A percentile compares a stretch with the other conserved stretches of the same genome.
phyloP scores from a whole-genome alignment of 2,888 invertebrate genomes.

The Scaptomyza flava region DNA sequence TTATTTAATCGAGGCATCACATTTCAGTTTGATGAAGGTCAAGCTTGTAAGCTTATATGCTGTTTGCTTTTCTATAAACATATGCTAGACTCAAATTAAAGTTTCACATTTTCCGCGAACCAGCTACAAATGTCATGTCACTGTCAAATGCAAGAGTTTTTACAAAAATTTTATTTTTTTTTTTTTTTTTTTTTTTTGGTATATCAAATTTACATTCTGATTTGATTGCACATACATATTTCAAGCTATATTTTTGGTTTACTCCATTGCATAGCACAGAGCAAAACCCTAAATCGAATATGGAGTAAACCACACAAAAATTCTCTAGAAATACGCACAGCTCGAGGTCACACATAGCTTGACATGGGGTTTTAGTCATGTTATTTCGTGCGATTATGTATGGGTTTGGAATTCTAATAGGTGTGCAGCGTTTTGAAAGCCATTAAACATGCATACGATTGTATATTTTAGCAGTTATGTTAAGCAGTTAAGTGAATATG shows the following conservation, averaged over 20 bases:
- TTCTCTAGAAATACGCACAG: background rate
- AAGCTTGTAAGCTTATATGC: slow-evolving; percentile 5
- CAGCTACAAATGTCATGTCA: slow-evolving; percentile 38
- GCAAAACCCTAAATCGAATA: background rate
- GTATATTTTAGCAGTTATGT: background rate
- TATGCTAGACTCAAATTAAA: slow-evolving; percentile 25
- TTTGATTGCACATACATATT: slow-evolving; percentile 25
- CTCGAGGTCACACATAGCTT: background rate
- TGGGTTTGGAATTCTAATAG: slow-evolving; percentile 7
- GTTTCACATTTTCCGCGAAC: background rate
- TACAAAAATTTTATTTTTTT: slow-evolving; percentile 9
- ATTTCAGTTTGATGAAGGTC: slow-evolving; percentile 28
- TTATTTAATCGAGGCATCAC: slow-evolving; percentile 9
- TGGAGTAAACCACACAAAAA: slow-evolving; percentile 3
- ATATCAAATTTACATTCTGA: slow-evolving; percentile 15
- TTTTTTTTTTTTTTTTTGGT: background rate
- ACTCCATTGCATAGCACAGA: background rate
- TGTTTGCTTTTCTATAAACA: slow-evolving; percentile 29
- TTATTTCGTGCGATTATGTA: background rate
- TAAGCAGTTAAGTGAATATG: background rate
- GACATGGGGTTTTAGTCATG: slow-evolving; percentile 6
- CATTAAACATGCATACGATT: slow-evolving; percentile 3
- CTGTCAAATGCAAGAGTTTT: slow-evolving; percentile 40
- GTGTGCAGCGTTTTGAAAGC: slow-evolving; percentile 5
- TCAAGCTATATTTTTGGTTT: background rate